Base-by-base conservation (phyloP, 1,140 invertebrate species). In the Drosophila aff. region DNA sequence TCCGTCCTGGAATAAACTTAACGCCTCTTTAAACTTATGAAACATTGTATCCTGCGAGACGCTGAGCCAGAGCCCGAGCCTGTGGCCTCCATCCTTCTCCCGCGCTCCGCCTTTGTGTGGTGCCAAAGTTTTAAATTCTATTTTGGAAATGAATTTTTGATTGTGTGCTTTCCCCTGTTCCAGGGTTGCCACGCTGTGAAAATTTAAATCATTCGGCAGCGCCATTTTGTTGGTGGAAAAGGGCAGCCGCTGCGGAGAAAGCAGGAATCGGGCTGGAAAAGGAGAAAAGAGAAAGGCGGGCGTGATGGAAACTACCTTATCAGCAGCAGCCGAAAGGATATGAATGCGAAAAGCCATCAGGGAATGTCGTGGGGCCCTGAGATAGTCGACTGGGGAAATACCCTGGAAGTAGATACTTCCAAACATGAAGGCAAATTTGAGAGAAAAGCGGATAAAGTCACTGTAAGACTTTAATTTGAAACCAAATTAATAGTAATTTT, bases 1-100 rank as follows among this genome's bases (percentile, higher is more conserved):
- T 18, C 52, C 26, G 41, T 57, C 44, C 67, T 47, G 47, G 69
- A 84, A 79, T 79, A 80, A 84, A 89, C 85, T 89, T 90, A 89
- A 89, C 78, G 85, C 85, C 85, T 84, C 85, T 85, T 89, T 90
- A 89, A 87, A 76, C 79, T 82, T 80, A 72, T 76, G 76, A 90
- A 90, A 90, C 79, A 90, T 79, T 76, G 74, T 79, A 80, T 82
- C 76, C 82, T 76, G 66, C 33, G 75, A 65, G 76, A 60, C 63
- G 61, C 55, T 63, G 23, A 58, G 55, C 49, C 21, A 23, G 53
- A 38, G 31, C 41, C 21, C 33, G 53, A 38, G 18, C 47, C 21
- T 31, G 41, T 40, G 33, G 23, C 40, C 15, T 50, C 33, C n/a
- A 36, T 28, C 18, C 55, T 38, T 28, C 44, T 23, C 15, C 66